These are phyloP conservation scores for Hyposmocoma kahamanoa DNA, from an alignment of 1,140 invertebrate species.

Conservation along the genomic window DNA sequence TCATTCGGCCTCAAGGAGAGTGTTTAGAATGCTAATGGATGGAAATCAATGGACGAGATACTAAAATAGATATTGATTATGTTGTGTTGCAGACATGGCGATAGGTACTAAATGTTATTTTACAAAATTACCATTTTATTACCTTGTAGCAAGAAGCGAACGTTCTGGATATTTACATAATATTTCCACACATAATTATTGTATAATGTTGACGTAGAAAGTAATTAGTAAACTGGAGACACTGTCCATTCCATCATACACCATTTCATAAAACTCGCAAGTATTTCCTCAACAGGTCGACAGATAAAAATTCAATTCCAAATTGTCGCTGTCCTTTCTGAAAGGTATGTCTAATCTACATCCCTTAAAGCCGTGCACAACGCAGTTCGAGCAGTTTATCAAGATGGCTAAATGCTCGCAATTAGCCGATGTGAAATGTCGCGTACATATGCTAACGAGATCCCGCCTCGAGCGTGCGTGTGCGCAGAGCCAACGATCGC, in stretches of 20 bases:
- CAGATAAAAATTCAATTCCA: too few species aligned
- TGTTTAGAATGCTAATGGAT: slow-evolving; percentile 53
- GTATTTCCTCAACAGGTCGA: too few species aligned
- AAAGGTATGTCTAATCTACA: not conserved
- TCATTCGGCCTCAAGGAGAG: slow-evolving; percentile 23
- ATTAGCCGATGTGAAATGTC: slow-evolving; percentile 70
- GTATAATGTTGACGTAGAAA: too few species aligned
- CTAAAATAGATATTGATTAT: slow-evolving; percentile 20
- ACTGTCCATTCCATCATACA: too few species aligned
- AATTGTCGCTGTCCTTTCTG: too few species aligned
- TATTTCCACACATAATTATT: too few species aligned
- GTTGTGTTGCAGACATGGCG: slow-evolving; percentile 13
- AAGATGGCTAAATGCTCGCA: slow-evolving; percentile 68
- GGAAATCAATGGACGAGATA: slow-evolving; percentile 38
- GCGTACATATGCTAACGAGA: slow-evolving; percentile 65
- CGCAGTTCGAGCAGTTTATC: slow-evolving; percentile 46
- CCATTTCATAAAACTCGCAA: too few species aligned
- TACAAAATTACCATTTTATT: too few species aligned
- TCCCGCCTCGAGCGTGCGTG: slow-evolving; percentile 34
- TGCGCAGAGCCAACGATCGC: too few species aligned
- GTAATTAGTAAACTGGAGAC: too few species aligned
- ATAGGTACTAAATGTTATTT: slow-evolving; percentile 19
- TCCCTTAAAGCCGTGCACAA: not conserved
- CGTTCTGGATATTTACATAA: too few species aligned
- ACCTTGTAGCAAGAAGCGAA: too few species aligned